Percentiles rank a stretch among this genome's conserved stretches.
These are phyloP conservation scores for Panurus biarmicus DNA, from an alignment of 2,113 vertebrate species.

Conservation along the genomic window DNA sequence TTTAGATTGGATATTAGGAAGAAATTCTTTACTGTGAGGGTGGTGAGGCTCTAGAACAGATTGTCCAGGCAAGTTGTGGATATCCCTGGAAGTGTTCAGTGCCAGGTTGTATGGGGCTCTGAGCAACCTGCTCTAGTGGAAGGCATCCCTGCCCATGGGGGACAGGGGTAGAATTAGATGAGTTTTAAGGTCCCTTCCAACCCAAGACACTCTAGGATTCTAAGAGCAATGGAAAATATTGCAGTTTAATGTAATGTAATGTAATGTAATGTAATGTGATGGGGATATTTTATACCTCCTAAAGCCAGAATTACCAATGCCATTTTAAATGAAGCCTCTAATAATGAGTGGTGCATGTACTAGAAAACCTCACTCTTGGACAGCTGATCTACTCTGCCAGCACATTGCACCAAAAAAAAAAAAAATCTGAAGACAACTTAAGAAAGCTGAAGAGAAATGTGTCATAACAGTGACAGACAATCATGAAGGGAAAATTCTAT, in stretches of 20 bases:
- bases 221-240: not conserved
- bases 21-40: not conserved
- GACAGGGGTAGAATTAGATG: not conserved
- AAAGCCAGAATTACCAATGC: not conserved
- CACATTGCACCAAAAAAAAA: not conserved
- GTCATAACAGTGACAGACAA: not conserved
- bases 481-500: not conserved
- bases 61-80: not conserved
- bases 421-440: not conserved
- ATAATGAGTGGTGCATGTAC: not conserved
- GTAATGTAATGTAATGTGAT: not conserved
- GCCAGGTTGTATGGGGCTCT: not conserved
- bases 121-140: not conserved
- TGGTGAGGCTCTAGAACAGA: not conserved
- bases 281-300: not conserved
- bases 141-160: not conserved
- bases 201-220: not conserved
- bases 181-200: not conserved
- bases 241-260: not conserved
- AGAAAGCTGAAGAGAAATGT: not conserved
- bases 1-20: not conserved
- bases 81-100: not conserved
- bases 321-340: not conserved
- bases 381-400: not conserved
- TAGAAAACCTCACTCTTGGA: not conserved